Base-by-base conservation (phyloP, 1,140 invertebrate genomes). In the Drosophila kanapiae region DNA sequence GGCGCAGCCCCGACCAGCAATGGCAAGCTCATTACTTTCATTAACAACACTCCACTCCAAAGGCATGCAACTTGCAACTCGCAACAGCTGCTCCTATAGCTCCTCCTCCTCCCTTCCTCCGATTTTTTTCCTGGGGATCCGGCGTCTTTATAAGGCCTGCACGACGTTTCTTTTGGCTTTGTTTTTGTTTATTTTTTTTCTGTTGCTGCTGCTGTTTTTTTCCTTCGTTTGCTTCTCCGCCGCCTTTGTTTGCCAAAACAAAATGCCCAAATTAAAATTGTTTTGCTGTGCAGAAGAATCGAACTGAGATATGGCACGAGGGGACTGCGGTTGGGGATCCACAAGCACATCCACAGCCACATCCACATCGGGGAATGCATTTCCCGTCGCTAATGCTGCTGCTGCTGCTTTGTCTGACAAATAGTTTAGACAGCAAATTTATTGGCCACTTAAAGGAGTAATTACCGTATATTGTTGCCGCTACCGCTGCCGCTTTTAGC, bases 391-490 rank as follows among this genome's bases (percentile, higher is more conserved):
- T 62, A 51, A 62, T 16, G 60, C 60, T 61, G 78, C 74, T 9
- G 35, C 64, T 80, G 81, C 87, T 77, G 76, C 75, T 84, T 83
- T 82, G 88, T 88, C 80, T 92, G 91, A 92, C 91, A 92, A 92
- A 92, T 92, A 91, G 91, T 92, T 92, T 91, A 84, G 91, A 92
- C 91, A 92, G 91, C 91, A 87, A 92, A 92, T 92, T 92, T 92
- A 92, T 92, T 92, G 91, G 91, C 91, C 91, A 92, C 86, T 92
- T 92, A 92, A 87, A 92, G 85, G 85, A 90, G 85, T 91, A 91
- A 91, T 91, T 91, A 91, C 86, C 69, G 79, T 91, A 86, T 72
- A 78, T 78, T 80, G 79, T 70, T 48, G 68, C 43, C 38, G 57
- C 58, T 38, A 53, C 65, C 35, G 53, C 67, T 69, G 78, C 70